Evolutionary conservation across 2,113 vertebrate species (phyloP).

Genomic region (Neogobius melanostomus): DNA sequence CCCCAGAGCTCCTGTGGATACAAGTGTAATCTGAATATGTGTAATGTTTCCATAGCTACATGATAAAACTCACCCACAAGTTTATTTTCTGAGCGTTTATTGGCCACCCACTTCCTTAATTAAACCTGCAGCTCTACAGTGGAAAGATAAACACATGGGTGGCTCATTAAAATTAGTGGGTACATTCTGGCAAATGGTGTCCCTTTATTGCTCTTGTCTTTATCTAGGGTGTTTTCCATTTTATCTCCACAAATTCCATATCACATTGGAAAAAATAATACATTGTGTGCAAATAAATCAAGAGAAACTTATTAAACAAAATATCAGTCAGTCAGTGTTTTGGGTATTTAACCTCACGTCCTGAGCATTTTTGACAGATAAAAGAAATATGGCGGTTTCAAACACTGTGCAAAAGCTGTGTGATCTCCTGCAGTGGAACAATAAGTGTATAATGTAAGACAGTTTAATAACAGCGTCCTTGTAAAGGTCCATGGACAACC

Average conservation of each 20-base stretch:
- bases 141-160: conserved; percentile 64
- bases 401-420: conserved; percentile 26
- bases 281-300: conserved; percentile 73
- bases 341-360: conserved; percentile 71
- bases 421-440: conserved; percentile 56
- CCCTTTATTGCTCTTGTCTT: conserved; percentile 46
- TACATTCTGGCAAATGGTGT: conserved; percentile 54
- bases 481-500: conserved; percentile 38
- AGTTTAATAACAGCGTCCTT: conserved; percentile 42
- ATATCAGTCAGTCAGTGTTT: conserved; percentile 68
- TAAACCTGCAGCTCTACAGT: conserved; percentile 48
- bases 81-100: conserved; percentile 59
- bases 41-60: conserved; percentile 46
- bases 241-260: conserved; percentile 72
- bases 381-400: conserved; percentile 58
- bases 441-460: conserved; percentile 58
- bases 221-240: conserved; percentile 18
- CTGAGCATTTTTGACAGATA: conserved; percentile 64
- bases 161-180: conserved; percentile 59
- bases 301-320: conserved; percentile 72
- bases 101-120: conserved; percentile 64
- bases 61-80: conserved; percentile 49
- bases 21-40: conserved; percentile 30
- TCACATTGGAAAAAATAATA: conserved; percentile 67
- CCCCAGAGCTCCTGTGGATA: conserved; percentile 24